Percentiles rank a stretch among this genome's conserved stretches.
phyloP scores from a whole-genome alignment of 2,888 invertebrate genomes.

The Epirrita christyi region DNA sequence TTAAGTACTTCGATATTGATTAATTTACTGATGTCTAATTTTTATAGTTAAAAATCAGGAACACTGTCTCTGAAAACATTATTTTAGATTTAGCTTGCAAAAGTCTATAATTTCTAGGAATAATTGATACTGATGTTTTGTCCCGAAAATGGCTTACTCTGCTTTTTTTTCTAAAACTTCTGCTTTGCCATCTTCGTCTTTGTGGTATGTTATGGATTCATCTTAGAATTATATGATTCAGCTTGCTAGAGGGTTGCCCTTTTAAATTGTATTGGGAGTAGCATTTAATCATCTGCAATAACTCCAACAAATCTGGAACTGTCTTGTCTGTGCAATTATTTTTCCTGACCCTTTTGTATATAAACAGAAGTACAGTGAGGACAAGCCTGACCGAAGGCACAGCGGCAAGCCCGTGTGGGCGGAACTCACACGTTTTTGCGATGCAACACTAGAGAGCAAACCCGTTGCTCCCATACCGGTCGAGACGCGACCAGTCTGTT shows the following conservation, averaged over 20 bases:
- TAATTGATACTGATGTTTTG: not conserved
- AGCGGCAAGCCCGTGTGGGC: conserved; percentile 50
- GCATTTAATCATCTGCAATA: not conserved
- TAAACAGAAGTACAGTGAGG: conserved; percentile 26
- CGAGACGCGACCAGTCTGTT: conserved; percentile 62
- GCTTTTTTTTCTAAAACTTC: not conserved
- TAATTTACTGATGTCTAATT: not conserved
- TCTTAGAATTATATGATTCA: not conserved
- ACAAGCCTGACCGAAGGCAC: conserved; percentile 15
- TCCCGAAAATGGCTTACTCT: not conserved
- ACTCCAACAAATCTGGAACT: not conserved
- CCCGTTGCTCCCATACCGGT: conserved; percentile 61
- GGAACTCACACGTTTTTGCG: conserved; percentile 74
- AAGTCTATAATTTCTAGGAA: not conserved
- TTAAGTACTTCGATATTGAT: conserved; percentile 1
- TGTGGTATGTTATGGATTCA: not conserved
- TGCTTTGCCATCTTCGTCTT: not conserved
- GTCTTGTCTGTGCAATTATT: not conserved
- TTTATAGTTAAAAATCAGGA: too few relatives aligned
- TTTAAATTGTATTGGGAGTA: not conserved
- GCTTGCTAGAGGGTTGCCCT: not conserved
- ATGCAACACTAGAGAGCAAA: conserved; percentile 59
- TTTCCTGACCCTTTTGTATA: conserved; percentile 4
- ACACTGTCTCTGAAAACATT: not conserved
- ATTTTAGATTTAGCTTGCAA: too few relatives aligned